Percentiles rank a stretch among this genome's conserved stretches.
Conservation (phyloP, 2,888 invertebrate genomes). For the Lycaena phlaeas region DNA sequence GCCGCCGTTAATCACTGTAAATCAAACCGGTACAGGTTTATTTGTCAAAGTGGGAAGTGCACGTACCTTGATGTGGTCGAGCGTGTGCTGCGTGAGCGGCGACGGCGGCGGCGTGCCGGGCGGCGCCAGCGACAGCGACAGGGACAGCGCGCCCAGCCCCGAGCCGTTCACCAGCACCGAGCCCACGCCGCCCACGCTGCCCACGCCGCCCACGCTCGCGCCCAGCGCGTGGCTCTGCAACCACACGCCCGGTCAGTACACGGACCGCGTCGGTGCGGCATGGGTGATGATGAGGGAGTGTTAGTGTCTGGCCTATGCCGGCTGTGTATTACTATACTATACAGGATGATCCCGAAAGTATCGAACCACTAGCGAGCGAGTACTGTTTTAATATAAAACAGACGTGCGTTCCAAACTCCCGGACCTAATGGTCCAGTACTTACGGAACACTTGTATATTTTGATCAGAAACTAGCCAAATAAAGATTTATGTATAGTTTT, state of each 20-base stretch:
- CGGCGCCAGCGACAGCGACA: conserved; percentile 84
- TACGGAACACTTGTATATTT: no score
- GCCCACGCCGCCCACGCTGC: conserved; percentile 56
- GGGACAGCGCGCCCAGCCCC: conserved; percentile 76
- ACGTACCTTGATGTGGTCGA: conserved; percentile 88
- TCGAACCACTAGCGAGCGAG: no score
- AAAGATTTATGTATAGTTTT: no score
- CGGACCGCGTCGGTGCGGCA: neutral
- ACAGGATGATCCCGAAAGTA: no score
- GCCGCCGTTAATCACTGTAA: no score
- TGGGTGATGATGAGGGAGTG: no score
- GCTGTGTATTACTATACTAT: neutral
- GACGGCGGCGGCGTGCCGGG: conserved; percentile 82
- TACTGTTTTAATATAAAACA: no score
- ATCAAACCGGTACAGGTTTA: no score
- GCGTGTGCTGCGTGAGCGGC: conserved; percentile 83
- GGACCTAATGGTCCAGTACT: no score
- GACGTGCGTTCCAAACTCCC: no score
- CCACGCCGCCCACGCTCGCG: conserved; percentile 63
- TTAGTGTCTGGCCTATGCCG: no score
- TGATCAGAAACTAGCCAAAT: no score
- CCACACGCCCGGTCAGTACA: neutral
- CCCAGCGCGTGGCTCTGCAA: conserved; percentile 45
- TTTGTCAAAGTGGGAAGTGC: neutral
- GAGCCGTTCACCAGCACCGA: conserved; percentile 78